Base-by-base conservation (phyloP, 2,888 invertebrate genomes). In the Laspeyria flexula region DNA sequence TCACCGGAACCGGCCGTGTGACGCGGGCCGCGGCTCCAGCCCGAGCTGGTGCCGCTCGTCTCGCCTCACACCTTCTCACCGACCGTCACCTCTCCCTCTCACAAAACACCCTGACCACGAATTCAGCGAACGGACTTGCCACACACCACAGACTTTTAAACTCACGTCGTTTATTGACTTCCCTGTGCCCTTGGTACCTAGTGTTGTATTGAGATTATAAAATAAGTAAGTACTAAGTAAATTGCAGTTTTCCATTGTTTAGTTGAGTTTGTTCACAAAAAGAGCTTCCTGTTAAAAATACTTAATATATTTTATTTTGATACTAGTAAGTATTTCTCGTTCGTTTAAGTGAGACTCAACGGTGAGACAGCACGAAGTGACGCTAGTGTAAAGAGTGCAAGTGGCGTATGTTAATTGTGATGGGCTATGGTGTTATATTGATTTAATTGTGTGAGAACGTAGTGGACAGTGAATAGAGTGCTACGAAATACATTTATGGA, bases 11-110 rank as follows among this genome's bases (percentile, higher is more conserved):
- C 89, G 42, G 74, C 75, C 52, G 90, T 90, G 88, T 92, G 93
- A 92, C 92, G 85, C 83, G 88, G 86, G 90, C 90, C 80, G 90
- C 88, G 90, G 90, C 91, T 77, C 88, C 91, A 89, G 90, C 88
- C 81, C 59, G 92, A 91, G 85, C 92, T 92, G 89, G 91, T 90
- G 88, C 92, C 92, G 88, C 92, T 92, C 57, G 83, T 88, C 25
- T 69, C 78, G 38, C 73, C 77, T 29, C 66, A 62, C 27, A 68
- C 70, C 42, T 67, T 71, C 66, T 75, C 80, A 11, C 79, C 81
- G 53, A 49, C 73, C 13, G 55, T 76, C 45, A 65, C 71, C 25
- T 57, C 68, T 29, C 70, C 76, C 25, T 65, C 73, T 11, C 47
- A 60, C 29, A 66, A 64, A 42, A 46, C 68, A n/a, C 83, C 90